Evolutionary conservation across 2,113 vertebrate genomes (phyloP).

Genomic region (Mustelus asterias): DNA sequence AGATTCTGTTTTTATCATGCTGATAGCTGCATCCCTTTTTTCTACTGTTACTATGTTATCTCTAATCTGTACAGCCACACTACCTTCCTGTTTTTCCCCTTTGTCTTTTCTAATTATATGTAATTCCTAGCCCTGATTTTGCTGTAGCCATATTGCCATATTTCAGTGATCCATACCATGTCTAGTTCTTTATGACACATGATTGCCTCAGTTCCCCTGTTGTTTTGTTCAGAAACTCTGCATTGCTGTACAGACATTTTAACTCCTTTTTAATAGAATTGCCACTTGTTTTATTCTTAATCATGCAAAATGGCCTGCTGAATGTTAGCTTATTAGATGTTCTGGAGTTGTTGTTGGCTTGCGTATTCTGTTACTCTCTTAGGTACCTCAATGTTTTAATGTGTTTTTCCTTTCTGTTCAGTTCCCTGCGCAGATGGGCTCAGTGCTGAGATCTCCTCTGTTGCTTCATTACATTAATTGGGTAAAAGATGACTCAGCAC

Average conservation of each 20-base stretch:
- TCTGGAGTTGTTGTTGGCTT: constrained; percentile 45
- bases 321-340: background rate
- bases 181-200: background rate
- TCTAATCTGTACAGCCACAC: too few species aligned
- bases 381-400: background rate
- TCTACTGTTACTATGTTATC: background rate
- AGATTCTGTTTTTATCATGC: background rate
- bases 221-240: background rate
- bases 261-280: background rate
- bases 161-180: background rate
- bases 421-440: constrained; percentile 90
- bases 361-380: constrained; percentile 30
- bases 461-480: constrained; percentile 84
- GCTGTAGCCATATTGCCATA: too few species aligned
- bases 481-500: constrained; percentile 72
- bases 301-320: background rate
- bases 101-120: too few species aligned
- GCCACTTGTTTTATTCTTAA: background rate
- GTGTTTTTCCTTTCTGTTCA: constrained; percentile 49
- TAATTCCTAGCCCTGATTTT: too few species aligned
- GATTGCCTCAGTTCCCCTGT: background rate
- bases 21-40: background rate
- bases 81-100: too few species aligned
- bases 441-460: constrained; percentile 71
- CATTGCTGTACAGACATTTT: background rate